Evolutionary conservation across 2,888 invertebrate species (phyloP).

Genomic region (Callimorpha dominula): DNA sequence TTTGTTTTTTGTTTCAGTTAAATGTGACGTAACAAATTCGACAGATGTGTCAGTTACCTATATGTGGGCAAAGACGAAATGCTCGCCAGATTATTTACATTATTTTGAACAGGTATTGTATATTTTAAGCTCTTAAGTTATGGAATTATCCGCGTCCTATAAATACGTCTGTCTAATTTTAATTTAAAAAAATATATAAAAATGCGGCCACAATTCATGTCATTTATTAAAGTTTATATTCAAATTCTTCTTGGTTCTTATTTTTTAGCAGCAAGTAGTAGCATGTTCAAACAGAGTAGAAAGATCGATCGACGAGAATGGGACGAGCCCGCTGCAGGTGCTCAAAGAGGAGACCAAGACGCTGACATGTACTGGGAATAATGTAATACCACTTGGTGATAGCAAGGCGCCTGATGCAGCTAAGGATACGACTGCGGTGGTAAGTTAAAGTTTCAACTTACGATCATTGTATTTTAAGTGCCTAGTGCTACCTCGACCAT

Average conservation of each 20-base stretch:
- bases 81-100: constrained; percentile 81
- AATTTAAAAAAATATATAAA: neutral
- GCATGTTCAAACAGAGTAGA: constrained; percentile 63
- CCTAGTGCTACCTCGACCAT: too few species aligned
- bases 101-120: constrained; percentile 78
- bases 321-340: constrained; percentile 42
- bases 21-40: constrained; percentile 69
- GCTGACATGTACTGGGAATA: constrained; percentile 63
- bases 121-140: neutral
- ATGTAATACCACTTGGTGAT: constrained; percentile 63
- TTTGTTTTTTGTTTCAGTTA: constrained; percentile 66
- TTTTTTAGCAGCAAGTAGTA: constrained; percentile 73
- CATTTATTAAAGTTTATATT: neutral
- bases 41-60: constrained; percentile 72
- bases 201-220: neutral
- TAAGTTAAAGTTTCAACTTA: constrained; percentile 41
- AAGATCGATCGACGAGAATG: constrained; percentile 51
- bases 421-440: constrained; percentile 49
- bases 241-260: neutral
- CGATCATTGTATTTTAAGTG: neutral
- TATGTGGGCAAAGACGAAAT: constrained; percentile 68
- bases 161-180: too few species aligned
- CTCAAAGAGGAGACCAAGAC: constrained; percentile 50
- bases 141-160: too few species aligned
- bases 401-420: constrained; percentile 42